phyloP scores from a whole-genome alignment of 1,140 invertebrate genomes.

The Atta cephalotes region DNA sequence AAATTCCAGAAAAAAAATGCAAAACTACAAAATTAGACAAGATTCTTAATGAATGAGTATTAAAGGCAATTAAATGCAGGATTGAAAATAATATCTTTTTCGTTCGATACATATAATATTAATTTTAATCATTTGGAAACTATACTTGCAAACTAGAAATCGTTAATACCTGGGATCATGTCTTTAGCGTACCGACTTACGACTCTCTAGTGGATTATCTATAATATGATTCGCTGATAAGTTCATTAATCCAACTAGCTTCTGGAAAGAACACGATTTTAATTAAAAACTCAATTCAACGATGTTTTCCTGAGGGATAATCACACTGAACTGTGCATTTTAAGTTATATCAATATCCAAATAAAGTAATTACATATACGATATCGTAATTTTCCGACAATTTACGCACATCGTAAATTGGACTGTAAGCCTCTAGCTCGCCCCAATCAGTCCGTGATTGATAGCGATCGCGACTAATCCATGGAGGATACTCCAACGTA shows the following conservation, averaged over 20 bases:
- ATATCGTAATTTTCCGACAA: conserved; percentile 33
- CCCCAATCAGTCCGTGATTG: conserved; percentile 27
- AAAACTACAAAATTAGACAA: not conserved
- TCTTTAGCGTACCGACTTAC: conserved; percentile 38
- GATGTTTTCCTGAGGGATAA: not conserved
- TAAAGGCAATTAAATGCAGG: not conserved
- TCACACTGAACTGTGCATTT: not conserved
- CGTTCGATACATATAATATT: not conserved
- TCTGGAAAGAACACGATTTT: conserved; percentile 8
- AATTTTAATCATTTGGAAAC: not conserved
- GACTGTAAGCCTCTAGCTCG: not conserved
- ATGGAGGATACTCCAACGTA: not conserved
- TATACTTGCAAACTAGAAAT: conserved; percentile 31
- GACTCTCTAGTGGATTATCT: conserved; percentile 28
- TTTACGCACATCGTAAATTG: conserved; percentile 16
- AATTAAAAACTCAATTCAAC: conserved; percentile 42
- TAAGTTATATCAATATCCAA: not conserved
- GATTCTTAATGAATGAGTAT: not conserved
- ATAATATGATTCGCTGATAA: conserved; percentile 56
- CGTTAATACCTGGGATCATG: conserved; percentile 40
- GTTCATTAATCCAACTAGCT: conserved; percentile 32
- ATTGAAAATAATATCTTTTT: not conserved
- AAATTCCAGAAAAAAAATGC: not conserved
- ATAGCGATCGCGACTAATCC: conserved; percentile 17
- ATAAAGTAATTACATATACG: conserved; percentile 20